Evolutionary conservation across 2,797 vertebrate genomes (phyloP).

Genomic region (Characodon lateralis): DNA sequence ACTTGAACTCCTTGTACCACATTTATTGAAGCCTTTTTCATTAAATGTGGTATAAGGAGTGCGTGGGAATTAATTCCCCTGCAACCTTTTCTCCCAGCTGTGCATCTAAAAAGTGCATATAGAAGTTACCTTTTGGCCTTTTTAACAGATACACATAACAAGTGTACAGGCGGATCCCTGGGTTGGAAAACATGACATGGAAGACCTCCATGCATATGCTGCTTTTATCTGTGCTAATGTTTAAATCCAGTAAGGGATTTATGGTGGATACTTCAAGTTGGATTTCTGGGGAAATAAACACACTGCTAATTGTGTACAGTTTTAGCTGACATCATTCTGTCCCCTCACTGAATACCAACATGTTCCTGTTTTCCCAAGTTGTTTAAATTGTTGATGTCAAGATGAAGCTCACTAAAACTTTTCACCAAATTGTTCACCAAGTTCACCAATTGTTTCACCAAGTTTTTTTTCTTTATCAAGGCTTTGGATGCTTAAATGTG

Average conservation of each 20-base stretch:
- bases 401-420: background rate
- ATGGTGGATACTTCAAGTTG: background rate
- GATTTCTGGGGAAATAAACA: background rate
- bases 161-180: background rate
- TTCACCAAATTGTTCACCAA: background rate
- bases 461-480: background rate
- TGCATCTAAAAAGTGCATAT: background rate
- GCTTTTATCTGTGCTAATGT: background rate
- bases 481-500: background rate
- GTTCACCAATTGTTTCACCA: too few relatives aligned
- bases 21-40: background rate
- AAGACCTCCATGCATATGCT: background rate
- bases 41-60: background rate
- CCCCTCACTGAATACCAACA: background rate
- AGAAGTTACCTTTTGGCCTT: background rate
- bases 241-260: background rate
- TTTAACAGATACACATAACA: background rate
- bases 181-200: background rate
- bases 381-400: background rate
- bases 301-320: background rate
- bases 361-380: background rate
- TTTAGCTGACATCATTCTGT: background rate
- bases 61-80: conserved; percentile 13
- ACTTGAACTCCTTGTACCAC: too few relatives aligned
- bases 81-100: conserved; percentile 1